Evolutionary conservation across 2,888 invertebrate genomes (phyloP).

Genomic region (Colletes collaris): DNA sequence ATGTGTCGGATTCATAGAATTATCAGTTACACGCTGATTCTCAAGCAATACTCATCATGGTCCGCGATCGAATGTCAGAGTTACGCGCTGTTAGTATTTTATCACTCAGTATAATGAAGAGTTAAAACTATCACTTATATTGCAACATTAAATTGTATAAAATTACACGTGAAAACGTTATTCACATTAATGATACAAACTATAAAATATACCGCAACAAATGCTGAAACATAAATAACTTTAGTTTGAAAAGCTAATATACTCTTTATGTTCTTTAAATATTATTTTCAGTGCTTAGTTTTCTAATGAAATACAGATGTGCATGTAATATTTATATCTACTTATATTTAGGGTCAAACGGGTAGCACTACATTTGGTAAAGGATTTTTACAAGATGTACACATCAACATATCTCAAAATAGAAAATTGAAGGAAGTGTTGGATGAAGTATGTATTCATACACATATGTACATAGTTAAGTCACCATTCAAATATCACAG

Average conservation of each 20-base stretch:
- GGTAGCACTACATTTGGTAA: constrained; percentile 72
- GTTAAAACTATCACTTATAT: background rate
- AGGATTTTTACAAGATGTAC: constrained; percentile 76
- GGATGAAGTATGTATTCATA: constrained; percentile 76
- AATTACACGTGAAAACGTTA: background rate
- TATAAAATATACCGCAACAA: constrained; percentile 1
- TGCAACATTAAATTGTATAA: background rate
- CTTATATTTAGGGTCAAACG: constrained; percentile 67
- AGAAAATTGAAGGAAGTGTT: constrained; percentile 78
- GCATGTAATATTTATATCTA: constrained; percentile 2
- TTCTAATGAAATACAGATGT: constrained; percentile 1
- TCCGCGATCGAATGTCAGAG: constrained; percentile 80
- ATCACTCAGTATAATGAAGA: constrained; percentile 7
- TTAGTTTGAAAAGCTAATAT: background rate
- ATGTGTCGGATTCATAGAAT: constrained; percentile 56
- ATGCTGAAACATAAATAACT: background rate
- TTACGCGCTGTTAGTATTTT: constrained; percentile 78
- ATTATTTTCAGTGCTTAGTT: constrained; percentile 4
- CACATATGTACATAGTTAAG: constrained; percentile 32
- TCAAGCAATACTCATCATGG: constrained; percentile 72
- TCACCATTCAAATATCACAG: constrained; percentile 45
- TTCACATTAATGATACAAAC: background rate
- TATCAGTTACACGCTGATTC: constrained; percentile 64
- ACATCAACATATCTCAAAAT: constrained; percentile 73
- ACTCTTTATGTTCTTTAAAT: constrained; percentile 11